phyloP scores from a whole-genome alignment of 2,113 vertebrate genomes.

The Perca fluviatilis region DNA sequence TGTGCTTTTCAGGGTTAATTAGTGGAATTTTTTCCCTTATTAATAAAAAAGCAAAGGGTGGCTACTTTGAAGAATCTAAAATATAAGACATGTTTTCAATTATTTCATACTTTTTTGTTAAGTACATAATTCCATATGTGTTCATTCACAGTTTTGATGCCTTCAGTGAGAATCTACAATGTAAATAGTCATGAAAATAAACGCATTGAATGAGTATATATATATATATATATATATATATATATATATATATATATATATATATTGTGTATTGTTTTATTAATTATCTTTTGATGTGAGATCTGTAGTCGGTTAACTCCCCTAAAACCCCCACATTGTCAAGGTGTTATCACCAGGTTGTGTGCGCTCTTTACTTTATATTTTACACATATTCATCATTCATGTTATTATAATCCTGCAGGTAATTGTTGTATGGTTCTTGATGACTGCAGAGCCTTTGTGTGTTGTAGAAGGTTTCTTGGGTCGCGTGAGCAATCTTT shows the following conservation, averaged over 20 bases:
- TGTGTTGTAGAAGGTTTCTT: not conserved
- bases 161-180: too few relatives aligned
- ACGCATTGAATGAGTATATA: too few relatives aligned
- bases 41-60: too few relatives aligned
- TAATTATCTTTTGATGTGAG: not conserved
- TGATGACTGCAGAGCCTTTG: not conserved
- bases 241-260: not conserved
- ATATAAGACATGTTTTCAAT: too few relatives aligned
- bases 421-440: not conserved
- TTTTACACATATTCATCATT: not conserved
- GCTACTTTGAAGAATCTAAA: too few relatives aligned
- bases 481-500: not conserved
- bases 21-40: too few relatives aligned
- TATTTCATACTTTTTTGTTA: too few relatives aligned
- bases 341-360: not conserved
- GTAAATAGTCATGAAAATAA: too few relatives aligned
- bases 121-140: too few relatives aligned
- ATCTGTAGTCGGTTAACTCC: not conserved
- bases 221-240: too few relatives aligned
- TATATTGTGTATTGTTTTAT: not conserved
- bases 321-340: not conserved
- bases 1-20: too few relatives aligned
- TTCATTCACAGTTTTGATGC: too few relatives aligned
- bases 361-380: not conserved
- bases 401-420: not conserved